Conservation (phyloP, 2,797 vertebrate species). For the Melanotaenia parkinsoni region DNA sequence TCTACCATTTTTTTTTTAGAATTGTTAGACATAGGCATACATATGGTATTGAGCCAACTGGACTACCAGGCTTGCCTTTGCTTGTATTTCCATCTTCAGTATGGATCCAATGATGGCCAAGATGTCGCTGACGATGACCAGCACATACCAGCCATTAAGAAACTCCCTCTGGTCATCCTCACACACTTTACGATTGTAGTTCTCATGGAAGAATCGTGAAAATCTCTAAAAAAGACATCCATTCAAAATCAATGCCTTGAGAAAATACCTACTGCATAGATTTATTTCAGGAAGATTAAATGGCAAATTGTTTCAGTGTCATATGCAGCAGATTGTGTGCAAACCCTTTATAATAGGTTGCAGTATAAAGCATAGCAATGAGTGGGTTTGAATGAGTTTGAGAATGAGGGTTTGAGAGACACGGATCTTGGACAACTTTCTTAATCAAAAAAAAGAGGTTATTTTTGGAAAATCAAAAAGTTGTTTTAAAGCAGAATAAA, state of each 20-base stretch:
- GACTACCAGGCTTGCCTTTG: constrained; percentile 85
- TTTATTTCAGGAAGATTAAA: background rate
- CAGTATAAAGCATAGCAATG: background rate
- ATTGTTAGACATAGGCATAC: background rate
- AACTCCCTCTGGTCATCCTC: constrained; percentile 89
- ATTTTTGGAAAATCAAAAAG: background rate
- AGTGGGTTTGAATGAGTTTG: background rate
- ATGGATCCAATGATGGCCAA: constrained; percentile 93
- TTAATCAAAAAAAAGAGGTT: background rate
- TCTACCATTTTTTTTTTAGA: background rate
- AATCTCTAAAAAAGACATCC: constrained; percentile 86
- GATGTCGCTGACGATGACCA: constrained; percentile 93
- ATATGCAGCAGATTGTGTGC: background rate
- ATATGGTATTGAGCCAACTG: background rate
- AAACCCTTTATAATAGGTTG: background rate
- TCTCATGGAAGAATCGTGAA: constrained; percentile 87
- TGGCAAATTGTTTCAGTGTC: background rate
- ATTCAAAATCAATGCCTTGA: background rate
- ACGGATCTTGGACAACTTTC: background rate
- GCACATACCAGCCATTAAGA: constrained; percentile 93
- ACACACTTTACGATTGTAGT: constrained; percentile 85
- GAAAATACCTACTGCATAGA: background rate
- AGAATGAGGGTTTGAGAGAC: no score
- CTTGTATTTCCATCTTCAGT: constrained; percentile 98
- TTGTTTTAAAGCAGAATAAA: background rate